Conservation (phyloP, 1,140 invertebrate species). For the Pogonomyrmex californicus region DNA sequence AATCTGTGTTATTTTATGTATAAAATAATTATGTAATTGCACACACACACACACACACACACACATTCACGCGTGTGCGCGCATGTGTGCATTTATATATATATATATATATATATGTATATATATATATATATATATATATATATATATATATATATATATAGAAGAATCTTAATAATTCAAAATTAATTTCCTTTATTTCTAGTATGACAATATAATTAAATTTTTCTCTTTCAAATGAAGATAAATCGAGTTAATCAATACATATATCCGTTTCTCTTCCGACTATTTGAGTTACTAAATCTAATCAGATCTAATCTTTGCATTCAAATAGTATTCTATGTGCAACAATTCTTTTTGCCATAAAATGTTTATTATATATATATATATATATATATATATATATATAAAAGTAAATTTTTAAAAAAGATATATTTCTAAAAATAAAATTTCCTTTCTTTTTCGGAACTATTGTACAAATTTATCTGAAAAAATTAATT, state of each 20-base stretch:
- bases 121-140: no score
- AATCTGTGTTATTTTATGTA: neutral
- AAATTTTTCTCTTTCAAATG: neutral
- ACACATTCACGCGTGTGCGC: no score
- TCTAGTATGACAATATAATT: neutral
- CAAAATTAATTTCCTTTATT: neutral
- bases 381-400: no score
- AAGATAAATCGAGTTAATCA: neutral
- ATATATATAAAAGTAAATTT: neutral
- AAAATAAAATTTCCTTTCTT: neutral
- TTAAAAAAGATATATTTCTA: neutral
- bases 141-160: neutral
- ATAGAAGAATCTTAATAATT: neutral
- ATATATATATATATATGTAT: no score
- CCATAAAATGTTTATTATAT: neutral
- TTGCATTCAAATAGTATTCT: neutral
- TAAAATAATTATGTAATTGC: conserved; percentile 6
- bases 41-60: neutral
- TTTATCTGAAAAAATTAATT: no score
- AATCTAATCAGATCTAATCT: no score
- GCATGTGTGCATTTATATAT: no score
- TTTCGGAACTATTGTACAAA: no score
- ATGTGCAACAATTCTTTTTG: neutral
- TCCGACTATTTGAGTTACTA: neutral
- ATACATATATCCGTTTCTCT: neutral